Evolutionary conservation across 64 coral and sea anemone genomes (phyloP).

Genomic region (Stylophora pistillata): DNA sequence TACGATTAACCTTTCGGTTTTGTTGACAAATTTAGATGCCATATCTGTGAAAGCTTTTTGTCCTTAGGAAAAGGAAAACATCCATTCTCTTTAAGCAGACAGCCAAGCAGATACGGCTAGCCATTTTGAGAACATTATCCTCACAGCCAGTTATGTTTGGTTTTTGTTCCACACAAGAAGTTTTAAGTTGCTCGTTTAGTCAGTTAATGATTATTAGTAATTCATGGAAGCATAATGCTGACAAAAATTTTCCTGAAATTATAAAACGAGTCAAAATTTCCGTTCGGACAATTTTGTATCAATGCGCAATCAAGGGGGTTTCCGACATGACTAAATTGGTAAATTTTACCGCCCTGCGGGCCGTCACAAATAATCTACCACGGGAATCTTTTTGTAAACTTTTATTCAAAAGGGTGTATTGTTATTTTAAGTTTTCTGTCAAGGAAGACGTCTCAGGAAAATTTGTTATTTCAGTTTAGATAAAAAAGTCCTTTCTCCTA

Average conservation of each 20-base stretch:
- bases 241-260: conserved; percentile 26
- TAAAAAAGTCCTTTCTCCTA: neutral
- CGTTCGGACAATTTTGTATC: conserved; percentile 37
- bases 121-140: neutral
- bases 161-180: neutral
- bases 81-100: neutral
- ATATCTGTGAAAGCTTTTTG: neutral
- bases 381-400: neutral
- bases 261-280: conserved; percentile 49
- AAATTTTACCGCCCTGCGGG: conserved; percentile 19
- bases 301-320: conserved; percentile 7
- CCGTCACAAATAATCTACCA: conserved; percentile 9
- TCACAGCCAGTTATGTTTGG: neutral
- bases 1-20: neutral
- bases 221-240: conserved; percentile 51
- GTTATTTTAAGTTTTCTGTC: neutral
- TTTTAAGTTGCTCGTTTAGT: conserved; percentile 33
- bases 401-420: conserved; percentile 2
- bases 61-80: neutral
- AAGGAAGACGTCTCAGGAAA: conserved; percentile 1
- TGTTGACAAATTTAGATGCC: conserved; percentile 34
- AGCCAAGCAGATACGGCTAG: neutral
- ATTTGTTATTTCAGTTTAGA: neutral
- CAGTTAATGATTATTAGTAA: conserved; percentile 56
- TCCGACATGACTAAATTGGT: conserved; percentile 40